phyloP scores from a whole-genome alignment of 2,113 vertebrate species.

The Bagarius yarrelli region DNA sequence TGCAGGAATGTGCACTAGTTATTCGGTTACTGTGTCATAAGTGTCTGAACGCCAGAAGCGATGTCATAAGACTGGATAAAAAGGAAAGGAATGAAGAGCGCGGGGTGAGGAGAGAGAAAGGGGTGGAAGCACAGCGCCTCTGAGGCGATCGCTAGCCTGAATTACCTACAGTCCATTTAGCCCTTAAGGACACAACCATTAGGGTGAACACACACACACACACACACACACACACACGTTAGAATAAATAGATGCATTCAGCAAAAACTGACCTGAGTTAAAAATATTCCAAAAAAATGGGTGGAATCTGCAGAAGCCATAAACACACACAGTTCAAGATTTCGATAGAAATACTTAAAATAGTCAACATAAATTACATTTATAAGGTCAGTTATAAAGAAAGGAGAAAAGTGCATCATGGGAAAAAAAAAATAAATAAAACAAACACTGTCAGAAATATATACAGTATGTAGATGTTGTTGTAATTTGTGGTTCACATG shows the following conservation, averaged over 20 bases:
- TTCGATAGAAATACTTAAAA: not conserved
- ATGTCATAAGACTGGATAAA: constrained; percentile 36
- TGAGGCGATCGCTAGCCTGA: constrained; percentile 56
- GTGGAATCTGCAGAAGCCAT: not conserved
- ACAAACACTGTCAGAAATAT: not conserved
- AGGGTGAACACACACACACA: constrained; percentile 31
- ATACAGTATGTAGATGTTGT: not conserved
- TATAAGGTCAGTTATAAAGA: not conserved
- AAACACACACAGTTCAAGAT: not conserved
- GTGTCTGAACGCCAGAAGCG: constrained; percentile 2
- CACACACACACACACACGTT: constrained; percentile 30
- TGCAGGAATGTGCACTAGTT: not conserved
- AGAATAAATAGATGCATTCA: constrained; percentile 45
- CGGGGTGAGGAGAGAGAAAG: not conserved
- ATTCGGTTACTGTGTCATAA: not conserved
- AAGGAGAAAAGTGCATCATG: not conserved
- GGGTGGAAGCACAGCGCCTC: constrained; percentile 5
- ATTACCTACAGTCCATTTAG: constrained; percentile 69
- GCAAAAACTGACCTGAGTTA: constrained; percentile 20
- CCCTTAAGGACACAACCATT: constrained; percentile 60
- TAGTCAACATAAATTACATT: not conserved
- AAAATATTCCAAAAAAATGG: constrained; percentile 10
- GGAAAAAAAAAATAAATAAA: no score
- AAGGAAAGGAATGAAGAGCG: constrained; percentile 45
- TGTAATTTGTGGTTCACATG: not conserved